Evolutionary conservation across 2,113 vertebrate genomes (phyloP).

Genomic region (Gadus macrocephalus): DNA sequence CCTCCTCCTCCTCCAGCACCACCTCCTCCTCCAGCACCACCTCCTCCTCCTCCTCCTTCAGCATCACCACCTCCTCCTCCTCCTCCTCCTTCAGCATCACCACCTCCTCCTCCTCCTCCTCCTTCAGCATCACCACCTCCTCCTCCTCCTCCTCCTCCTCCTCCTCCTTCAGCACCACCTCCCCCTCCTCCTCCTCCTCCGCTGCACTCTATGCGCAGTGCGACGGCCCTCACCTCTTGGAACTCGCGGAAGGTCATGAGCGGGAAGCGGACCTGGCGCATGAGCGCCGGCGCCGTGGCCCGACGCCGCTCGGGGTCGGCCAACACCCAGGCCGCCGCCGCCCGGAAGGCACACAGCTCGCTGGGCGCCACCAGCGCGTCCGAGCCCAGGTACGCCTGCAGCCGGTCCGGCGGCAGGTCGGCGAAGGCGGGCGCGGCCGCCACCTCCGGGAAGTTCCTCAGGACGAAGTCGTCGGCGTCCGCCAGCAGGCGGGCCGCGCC

Average conservation of each 20-base stretch:
- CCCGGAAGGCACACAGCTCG: slow-evolving; percentile 80
- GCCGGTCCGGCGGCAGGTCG: slow-evolving; percentile 70
- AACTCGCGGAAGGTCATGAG: slow-evolving; percentile 88
- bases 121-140: no score
- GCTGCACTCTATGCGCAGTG: slow-evolving; percentile 66
- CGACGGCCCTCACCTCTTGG: slow-evolving; percentile 75
- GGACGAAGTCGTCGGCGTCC: slow-evolving; percentile 74
- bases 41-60: no score
- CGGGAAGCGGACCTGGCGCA: slow-evolving; percentile 81
- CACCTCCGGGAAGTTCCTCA: slow-evolving; percentile 80
- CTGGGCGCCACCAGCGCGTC: slow-evolving; percentile 78
- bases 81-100: no score
- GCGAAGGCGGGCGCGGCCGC: slow-evolving; percentile 73
- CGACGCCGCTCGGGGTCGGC: slow-evolving; percentile 68
- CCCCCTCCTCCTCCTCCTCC: not conserved
- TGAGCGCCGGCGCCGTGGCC: slow-evolving; percentile 65
- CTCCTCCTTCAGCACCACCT: no score
- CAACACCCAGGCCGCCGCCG: slow-evolving; percentile 77
- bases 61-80: no score
- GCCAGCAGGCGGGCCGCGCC: slow-evolving; percentile 71
- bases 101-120: no score
- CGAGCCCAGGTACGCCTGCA: slow-evolving; percentile 70
- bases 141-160: no score
- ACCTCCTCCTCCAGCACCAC: not conserved
- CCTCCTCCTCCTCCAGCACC: no score